Base-by-base conservation (phyloP, 1,140 invertebrate genomes). In the Cryptotermes secundus region DNA sequence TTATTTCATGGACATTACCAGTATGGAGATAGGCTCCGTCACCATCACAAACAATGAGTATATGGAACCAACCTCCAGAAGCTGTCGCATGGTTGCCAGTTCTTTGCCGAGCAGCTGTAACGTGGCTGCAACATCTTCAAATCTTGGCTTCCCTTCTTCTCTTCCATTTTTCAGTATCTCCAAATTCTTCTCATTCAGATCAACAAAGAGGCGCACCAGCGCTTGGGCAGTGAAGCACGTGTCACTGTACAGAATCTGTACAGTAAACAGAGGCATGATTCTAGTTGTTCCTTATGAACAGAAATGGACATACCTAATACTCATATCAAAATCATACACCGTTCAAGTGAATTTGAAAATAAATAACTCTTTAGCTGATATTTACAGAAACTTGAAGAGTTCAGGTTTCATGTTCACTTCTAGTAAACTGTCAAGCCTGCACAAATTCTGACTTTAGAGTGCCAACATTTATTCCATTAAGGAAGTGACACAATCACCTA, bases 221-320 rank as follows among this genome's bases (percentile, higher is more conserved):
- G 95, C 94, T 91, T 97, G 95, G 85, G 95, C 94, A 83, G 95
- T 95, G 87, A 95, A 95, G 88, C 96, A 96, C 26, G 96, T 95
- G 90, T 97, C 96, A 86, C 88, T 91, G 87, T 91, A 94, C 80
- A 93, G 90, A 86, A 93, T 91, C 90, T 91, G 85, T 1, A 88
- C 85, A 79, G 82, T 81, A 84, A 65, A 65, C 4, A 38, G 4
- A 38, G 59, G 24, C 2, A n/a, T 65, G 6, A 14, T 65, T n/a
- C 45, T 49, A 49, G 45, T 49, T 49, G 45, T 49, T 14, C 45
- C 45, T 49, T 49, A 49, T 19, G 16, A 49, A 49, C 7, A 49
- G 9, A 49, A 49, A 49, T 14, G 16, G 16, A 19, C 7, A 14
- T 19, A 49, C 2, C 16, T 49, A 49, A 49, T 49, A 49, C 7